These are phyloP conservation scores for Coilia nasus DNA, from an alignment of 2,797 vertebrate species.

Conservation along the genomic window DNA sequence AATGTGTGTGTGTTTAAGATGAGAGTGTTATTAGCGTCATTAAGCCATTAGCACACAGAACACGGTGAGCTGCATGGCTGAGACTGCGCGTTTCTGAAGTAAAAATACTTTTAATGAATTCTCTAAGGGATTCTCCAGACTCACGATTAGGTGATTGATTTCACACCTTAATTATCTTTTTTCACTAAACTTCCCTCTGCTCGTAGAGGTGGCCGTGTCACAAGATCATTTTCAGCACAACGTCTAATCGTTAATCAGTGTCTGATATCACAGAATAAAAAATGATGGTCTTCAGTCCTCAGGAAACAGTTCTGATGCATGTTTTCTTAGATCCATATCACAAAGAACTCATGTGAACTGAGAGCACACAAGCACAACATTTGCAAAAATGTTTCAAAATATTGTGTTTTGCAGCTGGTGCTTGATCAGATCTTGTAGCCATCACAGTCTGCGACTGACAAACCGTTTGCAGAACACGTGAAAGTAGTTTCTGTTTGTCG, in stretches of 20 bases:
- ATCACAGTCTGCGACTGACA: neutral
- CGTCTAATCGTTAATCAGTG: neutral
- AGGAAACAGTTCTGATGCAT: neutral
- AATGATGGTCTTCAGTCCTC: neutral
- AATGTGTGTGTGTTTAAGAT: neutral
- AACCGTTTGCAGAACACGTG: neutral
- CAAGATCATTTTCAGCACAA: neutral
- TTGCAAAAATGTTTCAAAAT: neutral
- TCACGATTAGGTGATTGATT: neutral
- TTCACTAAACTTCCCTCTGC: neutral
- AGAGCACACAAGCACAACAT: neutral
- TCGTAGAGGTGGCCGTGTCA: neutral
- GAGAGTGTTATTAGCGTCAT: constrained; percentile 10
- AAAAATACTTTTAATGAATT: constrained; percentile 13
- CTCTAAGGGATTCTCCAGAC: neutral
- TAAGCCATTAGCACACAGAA: neutral
- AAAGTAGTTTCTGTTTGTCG: neutral
- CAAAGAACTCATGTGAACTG: neutral
- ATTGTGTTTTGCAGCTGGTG: neutral
- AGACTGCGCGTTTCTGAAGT: neutral
- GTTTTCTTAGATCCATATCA: neutral
- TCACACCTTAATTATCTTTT: constrained; percentile 10
- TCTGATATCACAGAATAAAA: neutral
- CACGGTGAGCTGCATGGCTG: neutral
- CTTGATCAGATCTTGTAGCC: neutral